These are phyloP conservation scores for Invenusta paracnida DNA, from an alignment of 2,888 invertebrate species.

Conservation along the genomic window DNA sequence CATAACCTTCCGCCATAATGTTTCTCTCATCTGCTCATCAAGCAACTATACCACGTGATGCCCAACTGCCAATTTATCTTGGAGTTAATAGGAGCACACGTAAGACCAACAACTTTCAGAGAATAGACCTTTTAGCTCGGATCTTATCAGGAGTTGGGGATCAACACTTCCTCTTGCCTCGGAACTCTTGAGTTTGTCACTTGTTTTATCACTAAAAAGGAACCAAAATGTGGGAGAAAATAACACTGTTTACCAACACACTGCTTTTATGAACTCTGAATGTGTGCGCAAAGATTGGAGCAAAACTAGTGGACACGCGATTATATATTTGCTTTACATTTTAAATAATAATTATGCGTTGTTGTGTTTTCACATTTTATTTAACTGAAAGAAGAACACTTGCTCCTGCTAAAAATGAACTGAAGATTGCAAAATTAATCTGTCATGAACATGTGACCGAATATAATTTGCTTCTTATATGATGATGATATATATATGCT, in stretches of 20 bases:
- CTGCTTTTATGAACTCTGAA: neutral
- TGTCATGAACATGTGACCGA: no score
- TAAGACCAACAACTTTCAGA: neutral
- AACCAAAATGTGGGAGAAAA: neutral
- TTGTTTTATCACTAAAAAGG: neutral
- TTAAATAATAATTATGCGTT: neutral
- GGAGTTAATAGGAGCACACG: neutral
- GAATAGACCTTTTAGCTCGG: neutral
- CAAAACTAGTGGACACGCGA: neutral
- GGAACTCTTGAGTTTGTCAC: conserved; percentile 15
- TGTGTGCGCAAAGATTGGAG: neutral
- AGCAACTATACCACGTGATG: no score
- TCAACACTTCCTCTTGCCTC: conserved; percentile 6
- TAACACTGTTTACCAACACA: neutral
- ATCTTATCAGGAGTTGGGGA: conserved; percentile 1
- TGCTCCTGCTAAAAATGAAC: no score
- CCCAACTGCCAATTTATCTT: neutral
- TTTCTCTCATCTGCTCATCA: no score
- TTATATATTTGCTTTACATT: no score
- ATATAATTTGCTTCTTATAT: no score
- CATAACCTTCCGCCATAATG: no score
- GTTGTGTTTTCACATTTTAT: neutral
- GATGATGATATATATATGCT: no score
- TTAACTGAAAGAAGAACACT: no score
- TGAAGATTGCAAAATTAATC: no score